A percentile compares a stretch with the other conserved stretches of the same genome.
phyloP scores from a whole-genome alignment of 2,113 vertebrate genomes.

The Phocoena sinus region DNA sequence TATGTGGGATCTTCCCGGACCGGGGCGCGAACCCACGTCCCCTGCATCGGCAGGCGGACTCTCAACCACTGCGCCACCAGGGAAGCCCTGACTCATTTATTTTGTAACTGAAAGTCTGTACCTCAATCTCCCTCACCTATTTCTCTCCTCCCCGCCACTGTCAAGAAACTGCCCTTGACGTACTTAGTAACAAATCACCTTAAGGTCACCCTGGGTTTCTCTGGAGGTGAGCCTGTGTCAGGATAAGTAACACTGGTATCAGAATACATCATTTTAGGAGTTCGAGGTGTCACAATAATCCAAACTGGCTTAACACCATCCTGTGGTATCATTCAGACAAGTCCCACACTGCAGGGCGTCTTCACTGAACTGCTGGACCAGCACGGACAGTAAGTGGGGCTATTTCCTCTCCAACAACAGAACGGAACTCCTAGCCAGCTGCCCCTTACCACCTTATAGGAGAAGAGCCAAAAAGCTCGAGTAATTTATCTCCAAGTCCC shows the following conservation, averaged over 20 bases:
- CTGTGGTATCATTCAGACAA: background rate
- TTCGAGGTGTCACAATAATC: background rate
- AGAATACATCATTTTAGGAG: background rate
- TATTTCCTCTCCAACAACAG: background rate
- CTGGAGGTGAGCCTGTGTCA: background rate
- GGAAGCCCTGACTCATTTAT: background rate
- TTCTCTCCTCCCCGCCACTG: background rate
- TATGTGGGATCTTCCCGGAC: too few relatives aligned
- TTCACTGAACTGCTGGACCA: background rate
- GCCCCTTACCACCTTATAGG: background rate
- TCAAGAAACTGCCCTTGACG: background rate
- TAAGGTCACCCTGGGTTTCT: background rate
- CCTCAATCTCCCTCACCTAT: background rate
- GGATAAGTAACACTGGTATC: background rate
- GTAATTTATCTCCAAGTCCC: rapidly evolving
- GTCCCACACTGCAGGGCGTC: background rate
- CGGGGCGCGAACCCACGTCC: too few relatives aligned
- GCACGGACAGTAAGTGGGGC: background rate
- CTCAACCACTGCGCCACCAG: too few relatives aligned
- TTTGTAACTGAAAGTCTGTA: background rate
- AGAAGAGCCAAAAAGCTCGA: background rate
- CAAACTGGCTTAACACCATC: background rate
- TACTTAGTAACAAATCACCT: background rate
- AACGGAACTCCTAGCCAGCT: background rate
- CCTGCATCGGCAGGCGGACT: too few relatives aligned